These are phyloP conservation scores for Muscina levida DNA, from an alignment of 2,888 invertebrate species.

Conservation along the genomic window DNA sequence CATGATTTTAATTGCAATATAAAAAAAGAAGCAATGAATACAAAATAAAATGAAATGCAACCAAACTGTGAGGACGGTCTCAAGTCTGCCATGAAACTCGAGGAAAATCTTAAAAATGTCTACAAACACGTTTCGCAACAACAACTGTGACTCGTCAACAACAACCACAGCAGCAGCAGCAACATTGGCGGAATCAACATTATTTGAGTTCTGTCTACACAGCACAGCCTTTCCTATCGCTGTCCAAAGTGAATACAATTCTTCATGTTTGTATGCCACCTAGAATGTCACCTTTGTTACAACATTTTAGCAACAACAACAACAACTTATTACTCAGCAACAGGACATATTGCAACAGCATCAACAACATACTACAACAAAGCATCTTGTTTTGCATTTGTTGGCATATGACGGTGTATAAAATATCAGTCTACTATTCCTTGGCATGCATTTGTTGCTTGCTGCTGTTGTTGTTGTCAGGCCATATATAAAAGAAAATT, in stretches of 20 bases:
- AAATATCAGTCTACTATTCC: background rate
- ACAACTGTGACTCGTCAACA: background rate
- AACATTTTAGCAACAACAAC: conserved; percentile 62
- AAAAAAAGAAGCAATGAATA: conserved; percentile 46
- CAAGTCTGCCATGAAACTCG: conserved; percentile 41
- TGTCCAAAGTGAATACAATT: conserved; percentile 52
- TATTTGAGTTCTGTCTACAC: conserved; percentile 14
- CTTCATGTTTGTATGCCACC: conserved; percentile 65
- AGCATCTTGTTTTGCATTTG: conserved; percentile 25
- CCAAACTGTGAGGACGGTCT: conserved; percentile 27
- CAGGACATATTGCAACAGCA: conserved; percentile 53
- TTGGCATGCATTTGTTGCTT: background rate
- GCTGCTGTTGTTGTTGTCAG: conserved; percentile 26
- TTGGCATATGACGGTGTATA: conserved; percentile 20
- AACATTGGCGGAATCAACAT: conserved; percentile 6
- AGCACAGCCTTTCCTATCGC: background rate
- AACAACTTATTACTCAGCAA: conserved; percentile 34
- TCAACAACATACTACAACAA: conserved; percentile 13
- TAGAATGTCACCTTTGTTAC: conserved; percentile 67
- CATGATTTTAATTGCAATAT: conserved; percentile 70
- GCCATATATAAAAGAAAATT: conserved; percentile 48
- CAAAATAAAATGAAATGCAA: conserved; percentile 51
- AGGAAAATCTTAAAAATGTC: conserved; percentile 64
- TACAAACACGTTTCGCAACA: conserved; percentile 63
- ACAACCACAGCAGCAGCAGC: conserved; percentile 37